Conservation (phyloP, 1,140 invertebrate species). For the Drosophila pectinifera region DNA sequence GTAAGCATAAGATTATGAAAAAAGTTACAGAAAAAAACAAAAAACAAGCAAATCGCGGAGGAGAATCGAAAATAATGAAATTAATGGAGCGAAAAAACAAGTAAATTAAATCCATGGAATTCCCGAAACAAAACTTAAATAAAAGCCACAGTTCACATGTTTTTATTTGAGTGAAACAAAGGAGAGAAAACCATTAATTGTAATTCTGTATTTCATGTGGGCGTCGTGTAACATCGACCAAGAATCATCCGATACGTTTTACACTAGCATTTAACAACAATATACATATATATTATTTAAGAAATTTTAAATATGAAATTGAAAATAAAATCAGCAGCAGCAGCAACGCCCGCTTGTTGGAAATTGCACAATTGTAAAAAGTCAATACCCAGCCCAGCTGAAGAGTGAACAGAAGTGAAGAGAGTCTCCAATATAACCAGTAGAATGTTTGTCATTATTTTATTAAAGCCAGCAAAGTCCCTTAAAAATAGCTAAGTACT, state of each 20-base stretch:
- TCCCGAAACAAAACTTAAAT: constrained; percentile 50
- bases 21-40: constrained; percentile 49
- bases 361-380: constrained; percentile 60
- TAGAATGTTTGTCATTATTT: constrained; percentile 27
- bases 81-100: constrained; percentile 37
- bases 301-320: constrained; percentile 60
- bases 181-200: constrained; percentile 30
- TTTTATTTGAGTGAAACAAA: constrained; percentile 63
- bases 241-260: constrained; percentile 44
- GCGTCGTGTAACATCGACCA: constrained; percentile 71
- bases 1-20: constrained; percentile 75
- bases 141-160: constrained; percentile 60
- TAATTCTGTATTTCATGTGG: constrained; percentile 66
- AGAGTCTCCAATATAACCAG: constrained; percentile 26
- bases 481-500: constrained; percentile 18
- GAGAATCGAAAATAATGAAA: constrained; percentile 50
- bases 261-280: constrained; percentile 57
- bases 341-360: constrained; percentile 19
- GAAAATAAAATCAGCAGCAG: constrained; percentile 51
- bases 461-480: constrained; percentile 17
- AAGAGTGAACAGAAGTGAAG: constrained; percentile 20
- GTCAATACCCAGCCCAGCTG: constrained; percentile 41
- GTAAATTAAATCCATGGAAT: constrained; percentile 73
- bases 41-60: constrained; percentile 52
- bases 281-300: constrained; percentile 52